Conservation (phyloP, 2,888 invertebrate genomes). For the Clunio marinus region DNA sequence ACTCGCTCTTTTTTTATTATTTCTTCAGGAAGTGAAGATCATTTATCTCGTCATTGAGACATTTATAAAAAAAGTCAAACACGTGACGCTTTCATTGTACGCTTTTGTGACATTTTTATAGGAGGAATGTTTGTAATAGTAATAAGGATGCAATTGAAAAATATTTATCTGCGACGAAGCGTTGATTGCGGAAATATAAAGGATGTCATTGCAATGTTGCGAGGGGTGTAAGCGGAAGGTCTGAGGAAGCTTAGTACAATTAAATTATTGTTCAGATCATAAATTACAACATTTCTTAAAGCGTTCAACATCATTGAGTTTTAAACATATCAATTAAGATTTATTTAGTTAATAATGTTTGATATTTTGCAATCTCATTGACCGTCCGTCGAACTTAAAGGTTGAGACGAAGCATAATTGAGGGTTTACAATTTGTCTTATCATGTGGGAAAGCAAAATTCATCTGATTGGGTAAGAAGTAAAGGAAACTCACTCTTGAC, state of each 20-base stretch:
- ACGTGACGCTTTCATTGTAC: constrained; percentile 19
- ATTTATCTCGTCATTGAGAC: constrained; percentile 38
- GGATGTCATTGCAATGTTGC: background rate
- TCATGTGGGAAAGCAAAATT: constrained; percentile 5
- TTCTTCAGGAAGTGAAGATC: constrained; percentile 33
- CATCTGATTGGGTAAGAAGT: too few relatives aligned
- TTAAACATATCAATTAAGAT: constrained; percentile 12
- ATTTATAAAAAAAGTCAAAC: constrained; percentile 27
- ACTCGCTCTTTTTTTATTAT: too few relatives aligned
- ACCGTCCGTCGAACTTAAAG: background rate
- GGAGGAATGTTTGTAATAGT: background rate
- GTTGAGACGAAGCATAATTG: background rate
- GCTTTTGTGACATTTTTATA: background rate
- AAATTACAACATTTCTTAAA: background rate
- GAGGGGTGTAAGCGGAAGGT: background rate
- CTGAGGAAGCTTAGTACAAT: background rate
- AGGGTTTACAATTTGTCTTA: background rate
- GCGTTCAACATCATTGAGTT: background rate
- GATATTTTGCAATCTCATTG: background rate
- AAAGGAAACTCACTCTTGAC: too few relatives aligned
- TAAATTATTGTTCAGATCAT: background rate
- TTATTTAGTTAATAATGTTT: background rate
- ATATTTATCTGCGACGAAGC: background rate
- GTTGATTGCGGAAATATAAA: background rate
- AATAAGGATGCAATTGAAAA: constrained; percentile 29